Percentiles rank a stretch among this genome's conserved stretches.
Conservation (phyloP, 2,113 vertebrate genomes). For the Leptodactylus fuscus region DNA sequence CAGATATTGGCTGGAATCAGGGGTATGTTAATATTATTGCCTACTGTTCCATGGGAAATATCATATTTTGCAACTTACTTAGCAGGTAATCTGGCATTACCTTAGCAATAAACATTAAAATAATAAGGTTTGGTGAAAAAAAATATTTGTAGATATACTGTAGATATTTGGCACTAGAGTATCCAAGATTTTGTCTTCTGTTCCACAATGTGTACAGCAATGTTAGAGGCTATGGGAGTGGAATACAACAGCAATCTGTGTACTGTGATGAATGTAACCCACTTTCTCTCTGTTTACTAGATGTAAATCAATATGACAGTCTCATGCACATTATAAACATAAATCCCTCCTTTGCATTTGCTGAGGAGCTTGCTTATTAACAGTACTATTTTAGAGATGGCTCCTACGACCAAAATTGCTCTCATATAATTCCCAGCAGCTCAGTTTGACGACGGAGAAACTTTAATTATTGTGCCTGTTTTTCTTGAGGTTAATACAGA, state of each 20-base stretch:
- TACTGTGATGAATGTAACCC: slow-evolving; percentile 31
- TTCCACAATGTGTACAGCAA: no score
- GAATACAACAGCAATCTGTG: background rate
- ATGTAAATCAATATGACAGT: slow-evolving; percentile 36
- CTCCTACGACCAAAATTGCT: background rate
- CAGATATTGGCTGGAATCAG: no score
- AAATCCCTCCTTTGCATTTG: slow-evolving; percentile 6
- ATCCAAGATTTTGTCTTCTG: no score
- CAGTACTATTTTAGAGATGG: background rate
- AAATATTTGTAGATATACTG: no score
- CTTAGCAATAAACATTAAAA: no score
- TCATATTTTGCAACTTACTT: no score
- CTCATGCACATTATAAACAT: slow-evolving; percentile 21
- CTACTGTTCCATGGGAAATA: no score
- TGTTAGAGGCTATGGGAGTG: background rate
- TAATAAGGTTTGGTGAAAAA: no score
- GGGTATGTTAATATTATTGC: no score
- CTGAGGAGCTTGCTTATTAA: background rate
- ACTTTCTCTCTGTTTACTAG: slow-evolving; percentile 47
- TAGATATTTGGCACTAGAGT: no score
- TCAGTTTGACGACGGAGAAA: background rate
- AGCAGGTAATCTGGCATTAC: no score
- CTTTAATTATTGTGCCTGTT: background rate
- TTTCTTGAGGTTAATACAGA: background rate
- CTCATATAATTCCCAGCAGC: background rate